phyloP scores from a whole-genome alignment of 1,140 invertebrate genomes.

The Rhagoletis pomonella region DNA sequence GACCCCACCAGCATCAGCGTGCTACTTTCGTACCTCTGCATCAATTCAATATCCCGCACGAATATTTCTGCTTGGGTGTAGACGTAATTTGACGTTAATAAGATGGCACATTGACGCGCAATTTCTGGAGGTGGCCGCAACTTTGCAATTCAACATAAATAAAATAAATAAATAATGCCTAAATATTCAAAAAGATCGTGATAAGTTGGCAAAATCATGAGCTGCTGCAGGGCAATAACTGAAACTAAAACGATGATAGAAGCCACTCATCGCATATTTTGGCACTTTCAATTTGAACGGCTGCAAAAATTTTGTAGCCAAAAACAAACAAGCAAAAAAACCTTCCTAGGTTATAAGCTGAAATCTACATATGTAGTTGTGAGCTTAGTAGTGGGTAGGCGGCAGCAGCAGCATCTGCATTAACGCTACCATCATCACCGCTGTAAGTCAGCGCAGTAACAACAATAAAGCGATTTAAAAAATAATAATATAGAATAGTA shows the following conservation, averaged over 20 bases:
- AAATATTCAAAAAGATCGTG: constrained; percentile 21
- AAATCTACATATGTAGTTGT: background rate
- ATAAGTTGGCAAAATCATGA: constrained; percentile 49
- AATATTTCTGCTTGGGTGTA: constrained; percentile 32
- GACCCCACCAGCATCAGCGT: no score
- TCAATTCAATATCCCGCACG: background rate
- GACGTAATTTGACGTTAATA: constrained; percentile 35
- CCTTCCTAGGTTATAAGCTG: background rate
- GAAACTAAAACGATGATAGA: constrained; percentile 22
- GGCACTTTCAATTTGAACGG: constrained; percentile 39
- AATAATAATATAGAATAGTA: background rate
- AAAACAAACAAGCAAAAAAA: background rate
- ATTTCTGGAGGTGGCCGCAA: background rate
- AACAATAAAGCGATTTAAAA: background rate
- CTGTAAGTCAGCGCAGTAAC: background rate
- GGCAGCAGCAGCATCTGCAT: background rate
- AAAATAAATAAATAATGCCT: background rate
- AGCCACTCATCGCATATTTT: background rate
- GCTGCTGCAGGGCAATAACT: constrained; percentile 35
- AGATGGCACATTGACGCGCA: constrained; percentile 29
- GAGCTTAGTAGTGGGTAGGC: background rate
- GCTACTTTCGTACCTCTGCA: no score
- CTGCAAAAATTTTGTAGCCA: background rate
- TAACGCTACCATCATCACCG: background rate
- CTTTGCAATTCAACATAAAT: background rate